Evolutionary conservation across 2,888 invertebrate species (phyloP).

Genomic region (Spodoptera exigua): DNA sequence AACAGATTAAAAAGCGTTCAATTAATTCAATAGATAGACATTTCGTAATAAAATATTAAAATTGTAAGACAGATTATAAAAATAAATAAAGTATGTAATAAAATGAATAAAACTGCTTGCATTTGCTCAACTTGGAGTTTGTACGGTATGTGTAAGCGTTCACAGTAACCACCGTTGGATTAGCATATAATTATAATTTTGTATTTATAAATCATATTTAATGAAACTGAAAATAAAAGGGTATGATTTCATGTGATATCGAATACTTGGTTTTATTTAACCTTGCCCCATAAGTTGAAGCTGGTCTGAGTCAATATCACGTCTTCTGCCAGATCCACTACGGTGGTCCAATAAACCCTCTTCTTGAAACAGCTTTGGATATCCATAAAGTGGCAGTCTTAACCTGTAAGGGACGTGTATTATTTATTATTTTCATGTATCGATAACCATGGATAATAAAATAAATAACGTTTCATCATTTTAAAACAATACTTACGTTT

Average conservation of each 20-base stretch:
- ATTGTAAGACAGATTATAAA: conserved; percentile 39
- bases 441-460: no score
- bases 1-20: conserved; percentile 33
- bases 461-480: no score
- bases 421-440: no score
- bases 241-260: conserved; percentile 86
- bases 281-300: not conserved
- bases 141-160: conserved; percentile 68
- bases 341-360: no score
- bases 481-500: no score
- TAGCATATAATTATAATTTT: conserved; percentile 81
- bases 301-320: no score
- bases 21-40: conserved; percentile 49
- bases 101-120: conserved; percentile 70
- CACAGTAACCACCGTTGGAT: conserved; percentile 78
- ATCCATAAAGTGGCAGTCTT: no score
- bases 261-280: conserved; percentile 69
- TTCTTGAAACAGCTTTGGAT: no score
- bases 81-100: conserved; percentile 18
- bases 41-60: conserved; percentile 28
- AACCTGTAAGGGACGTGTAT: no score
- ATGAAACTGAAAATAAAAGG: conserved; percentile 82
- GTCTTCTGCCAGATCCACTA: no score
- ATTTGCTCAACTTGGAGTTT: conserved; percentile 82
- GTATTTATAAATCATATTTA: conserved; percentile 84